Conservation (phyloP, 1,140 invertebrate species). For the Aphis craccivora region DNA sequence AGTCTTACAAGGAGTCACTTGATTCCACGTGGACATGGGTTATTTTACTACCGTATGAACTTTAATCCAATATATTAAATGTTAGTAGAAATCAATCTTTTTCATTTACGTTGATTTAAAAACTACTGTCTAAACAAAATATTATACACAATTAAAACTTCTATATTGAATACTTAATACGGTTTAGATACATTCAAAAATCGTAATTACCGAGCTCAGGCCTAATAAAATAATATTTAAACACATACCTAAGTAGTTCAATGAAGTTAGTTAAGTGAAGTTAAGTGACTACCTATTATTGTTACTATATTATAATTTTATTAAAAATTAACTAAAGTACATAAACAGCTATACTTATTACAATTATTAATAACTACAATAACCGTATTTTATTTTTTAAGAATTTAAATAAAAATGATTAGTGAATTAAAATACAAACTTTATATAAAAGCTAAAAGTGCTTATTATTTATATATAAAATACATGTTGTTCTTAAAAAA, state of each 20-base stretch:
- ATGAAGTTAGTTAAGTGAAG: neutral
- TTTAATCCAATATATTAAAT: neutral
- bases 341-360: neutral
- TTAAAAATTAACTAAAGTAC: neutral
- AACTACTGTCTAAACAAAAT: neutral
- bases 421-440: neutral
- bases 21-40: neutral
- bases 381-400: neutral
- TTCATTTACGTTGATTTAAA: neutral
- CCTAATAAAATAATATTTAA: neutral
- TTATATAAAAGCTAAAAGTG: neutral
- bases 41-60: neutral
- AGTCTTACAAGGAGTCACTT: neutral
- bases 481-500: conserved; percentile 17
- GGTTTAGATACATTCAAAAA: neutral
- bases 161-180: neutral
- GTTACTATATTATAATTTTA: neutral
- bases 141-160: neutral
- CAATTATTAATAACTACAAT: neutral
- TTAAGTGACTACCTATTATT: neutral
- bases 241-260: too few relatives aligned
- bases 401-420: neutral
- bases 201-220: too few relatives aligned
- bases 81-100: neutral
- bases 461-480: neutral